phyloP scores from a whole-genome alignment of 1,140 invertebrate genomes.

The Gryllus bimaculatus region DNA sequence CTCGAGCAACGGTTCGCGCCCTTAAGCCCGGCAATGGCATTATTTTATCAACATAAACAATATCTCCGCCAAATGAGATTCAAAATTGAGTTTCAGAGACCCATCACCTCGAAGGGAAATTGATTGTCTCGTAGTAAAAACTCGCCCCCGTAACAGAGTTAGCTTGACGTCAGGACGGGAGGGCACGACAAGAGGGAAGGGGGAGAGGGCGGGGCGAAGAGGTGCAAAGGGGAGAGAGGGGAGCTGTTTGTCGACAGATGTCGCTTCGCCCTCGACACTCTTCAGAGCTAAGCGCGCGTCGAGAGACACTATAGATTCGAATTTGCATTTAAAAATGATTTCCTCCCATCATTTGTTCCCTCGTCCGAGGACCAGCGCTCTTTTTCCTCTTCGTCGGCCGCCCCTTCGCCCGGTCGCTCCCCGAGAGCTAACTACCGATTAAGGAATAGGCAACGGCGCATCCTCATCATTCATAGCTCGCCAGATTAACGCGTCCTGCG shows the following conservation, averaged over 20 bases:
- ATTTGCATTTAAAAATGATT: conserved; percentile 6
- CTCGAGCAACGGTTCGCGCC: background rate
- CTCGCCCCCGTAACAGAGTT: background rate
- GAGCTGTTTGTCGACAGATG: background rate
- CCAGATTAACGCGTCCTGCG: background rate
- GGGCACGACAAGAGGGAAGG: background rate
- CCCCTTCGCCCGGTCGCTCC: too few relatives aligned
- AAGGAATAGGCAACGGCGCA: background rate
- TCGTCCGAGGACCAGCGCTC: background rate
- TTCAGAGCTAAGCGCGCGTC: background rate
- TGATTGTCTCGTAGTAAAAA: conserved; percentile 16
- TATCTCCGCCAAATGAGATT: conserved; percentile 21
- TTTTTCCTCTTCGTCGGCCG: background rate
- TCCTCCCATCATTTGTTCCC: background rate
- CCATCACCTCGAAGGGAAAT: conserved; percentile 20
- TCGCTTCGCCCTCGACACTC: background rate
- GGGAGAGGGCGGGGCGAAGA: too few relatives aligned
- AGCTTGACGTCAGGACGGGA: background rate
- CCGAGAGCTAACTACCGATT: background rate
- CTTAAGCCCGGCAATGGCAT: conserved; percentile 15
- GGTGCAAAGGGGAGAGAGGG: too few relatives aligned
- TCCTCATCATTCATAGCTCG: conserved; percentile 1
- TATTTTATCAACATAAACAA: conserved; percentile 21
- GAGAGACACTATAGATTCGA: background rate
- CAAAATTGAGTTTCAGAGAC: conserved; percentile 19